Evolutionary conservation across 2,113 vertebrate species (phyloP), one percentile per base, ranked within the genome.

Genomic region (Paramormyrops kingsleyae): DNA sequence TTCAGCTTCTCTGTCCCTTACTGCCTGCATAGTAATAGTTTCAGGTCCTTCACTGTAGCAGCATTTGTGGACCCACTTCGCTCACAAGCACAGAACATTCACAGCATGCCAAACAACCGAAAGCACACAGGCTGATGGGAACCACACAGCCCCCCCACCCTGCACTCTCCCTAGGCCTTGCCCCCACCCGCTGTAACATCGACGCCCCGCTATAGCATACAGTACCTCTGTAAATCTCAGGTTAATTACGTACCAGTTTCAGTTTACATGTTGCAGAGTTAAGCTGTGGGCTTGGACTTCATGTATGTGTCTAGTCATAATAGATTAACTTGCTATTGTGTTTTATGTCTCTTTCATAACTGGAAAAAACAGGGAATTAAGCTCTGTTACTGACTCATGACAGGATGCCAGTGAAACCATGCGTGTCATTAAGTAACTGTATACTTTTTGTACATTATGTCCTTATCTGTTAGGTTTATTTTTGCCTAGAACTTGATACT

Each of bases 401-500:
- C 0, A 91, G 62, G 88, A 93, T 77, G 31, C 91, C 91, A 89
- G 46, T 84, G 47, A 31, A 44, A 53, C 42, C 9, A 4, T 46
- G 39, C 0, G 7, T 13, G 42, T 86, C 46, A 24, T 46, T 49
- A 21, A 85, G 42, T 46, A 47, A 74, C 88, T 89, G 39, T 19
- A 90, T 94, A 92, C 92, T 84, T 90, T 88, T 59, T 56, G 83
- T 87, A 70, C 24, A 89, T 19, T 77, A 89, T 92, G 46, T 94
- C 93, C 53, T 56, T 93, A 90, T 92, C 88, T 89, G 12, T 92
- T 91, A 95, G 95, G 94, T 92, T 92, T 94, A 92, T 94, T 94
- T 94, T 94, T 42, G 44, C 90, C 84, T 62, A 92, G 89, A 93
- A 95, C 93, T 93, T 90, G 9, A 95, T 91, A 95, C 94, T 96